phyloP scores from a whole-genome alignment of 2,797 vertebrate genomes.

The Typhlichthys subterraneus region DNA sequence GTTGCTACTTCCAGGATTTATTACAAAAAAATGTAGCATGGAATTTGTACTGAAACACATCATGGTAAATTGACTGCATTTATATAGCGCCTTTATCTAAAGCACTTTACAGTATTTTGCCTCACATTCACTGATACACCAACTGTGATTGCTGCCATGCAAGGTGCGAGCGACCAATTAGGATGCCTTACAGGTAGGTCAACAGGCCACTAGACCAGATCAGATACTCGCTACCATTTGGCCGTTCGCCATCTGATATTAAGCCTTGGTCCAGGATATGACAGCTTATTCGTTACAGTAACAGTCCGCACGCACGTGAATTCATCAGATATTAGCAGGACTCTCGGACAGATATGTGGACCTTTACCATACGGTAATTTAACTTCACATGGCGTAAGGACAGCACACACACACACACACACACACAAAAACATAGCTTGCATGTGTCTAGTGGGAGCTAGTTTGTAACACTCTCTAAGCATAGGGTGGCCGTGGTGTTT shows the following conservation, averaged over 20 bases:
- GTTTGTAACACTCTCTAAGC: constrained; percentile 8
- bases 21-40: no score
- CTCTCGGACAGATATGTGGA: constrained; percentile 20
- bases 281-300: constrained; percentile 36
- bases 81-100: no score
- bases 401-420: not conserved
- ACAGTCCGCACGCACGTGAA: constrained; percentile 3
- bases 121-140: no score
- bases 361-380: constrained; percentile 24
- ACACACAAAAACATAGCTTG: not conserved
- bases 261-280: constrained; percentile 8
- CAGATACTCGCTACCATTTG: not conserved
- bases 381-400: constrained; percentile 4
- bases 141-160: no score
- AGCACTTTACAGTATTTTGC: no score
- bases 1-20: no score
- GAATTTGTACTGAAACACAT: no score
- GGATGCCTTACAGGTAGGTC: no score
- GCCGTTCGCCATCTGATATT: not conserved
- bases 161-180: no score
- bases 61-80: no score
- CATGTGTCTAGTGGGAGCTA: not conserved
- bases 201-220: no score
- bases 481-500: constrained; percentile 5
- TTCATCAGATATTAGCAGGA: constrained; percentile 18